Conservation (phyloP, 2,113 vertebrate genomes). For the Petaurus breviceps region DNA sequence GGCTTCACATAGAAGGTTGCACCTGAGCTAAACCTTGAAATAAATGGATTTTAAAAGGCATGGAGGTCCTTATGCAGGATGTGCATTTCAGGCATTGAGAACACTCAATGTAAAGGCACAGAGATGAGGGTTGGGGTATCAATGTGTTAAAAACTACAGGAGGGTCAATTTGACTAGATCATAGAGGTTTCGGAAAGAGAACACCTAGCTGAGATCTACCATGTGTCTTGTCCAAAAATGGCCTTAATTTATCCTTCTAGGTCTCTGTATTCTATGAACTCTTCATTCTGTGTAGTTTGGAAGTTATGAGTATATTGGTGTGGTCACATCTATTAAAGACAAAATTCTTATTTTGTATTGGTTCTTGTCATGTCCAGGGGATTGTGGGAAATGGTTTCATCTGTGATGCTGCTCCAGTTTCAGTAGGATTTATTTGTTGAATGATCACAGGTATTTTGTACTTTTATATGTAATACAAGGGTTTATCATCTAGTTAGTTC, state of each 20-base stretch:
- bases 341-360: neutral
- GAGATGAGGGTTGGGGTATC: neutral
- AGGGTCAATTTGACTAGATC: neutral
- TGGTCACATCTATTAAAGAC: neutral
- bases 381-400: neutral
- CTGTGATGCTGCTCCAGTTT: neutral
- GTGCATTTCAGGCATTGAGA: neutral
- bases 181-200: neutral
- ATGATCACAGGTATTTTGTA: neutral
- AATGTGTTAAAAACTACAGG: neutral
- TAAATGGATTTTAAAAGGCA: neutral
- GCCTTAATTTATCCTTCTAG: neutral
- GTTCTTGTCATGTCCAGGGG: neutral
- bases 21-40: conserved; percentile 8
- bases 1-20: neutral
- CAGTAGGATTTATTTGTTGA: neutral
- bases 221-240: neutral
- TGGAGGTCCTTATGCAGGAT: no score
- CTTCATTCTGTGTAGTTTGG: neutral
- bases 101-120: neutral
- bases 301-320: neutral
- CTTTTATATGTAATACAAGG: neutral
- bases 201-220: neutral
- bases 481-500: neutral
- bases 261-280: neutral